Evolutionary conservation across 2,888 invertebrate species (phyloP).

Genomic region (Aplocera efformata): DNA sequence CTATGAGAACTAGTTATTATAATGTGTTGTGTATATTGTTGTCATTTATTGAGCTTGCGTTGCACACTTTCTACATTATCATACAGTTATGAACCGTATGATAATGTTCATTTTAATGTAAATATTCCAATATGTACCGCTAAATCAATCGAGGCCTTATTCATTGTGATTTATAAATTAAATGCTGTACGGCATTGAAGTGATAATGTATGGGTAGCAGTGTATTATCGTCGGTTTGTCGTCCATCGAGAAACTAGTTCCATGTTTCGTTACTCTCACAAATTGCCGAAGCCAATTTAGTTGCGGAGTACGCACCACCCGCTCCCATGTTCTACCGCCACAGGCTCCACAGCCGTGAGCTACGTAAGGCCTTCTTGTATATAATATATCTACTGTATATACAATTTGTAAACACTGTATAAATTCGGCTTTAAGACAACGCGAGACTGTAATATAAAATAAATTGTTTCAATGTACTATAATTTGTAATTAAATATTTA

Average conservation of each 20-base stretch:
- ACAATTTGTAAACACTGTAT: constrained; percentile 49
- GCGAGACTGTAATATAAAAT: constrained; percentile 67
- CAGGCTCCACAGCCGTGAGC: constrained; percentile 21
- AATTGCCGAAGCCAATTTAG: constrained; percentile 60
- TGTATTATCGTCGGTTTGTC: background rate
- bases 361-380: constrained; percentile 34
- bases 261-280: constrained; percentile 42
- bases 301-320: constrained; percentile 40
- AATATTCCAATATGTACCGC: constrained; percentile 33
- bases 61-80: constrained; percentile 19
- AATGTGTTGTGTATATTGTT: constrained; percentile 15
- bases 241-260: constrained; percentile 1
- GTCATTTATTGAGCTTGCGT: constrained; percentile 23
- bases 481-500: constrained; percentile 71
- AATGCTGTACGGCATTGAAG: constrained; percentile 6
- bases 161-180: constrained; percentile 22
- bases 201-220: constrained; percentile 11
- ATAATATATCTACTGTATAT: constrained; percentile 39
- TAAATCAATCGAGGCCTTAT: constrained; percentile 37
- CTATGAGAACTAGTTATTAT: constrained; percentile 15
- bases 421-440: constrained; percentile 69
- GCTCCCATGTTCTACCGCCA: constrained; percentile 20
- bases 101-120: constrained; percentile 32
- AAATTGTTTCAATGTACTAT: constrained; percentile 57
- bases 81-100: constrained; percentile 15